A percentile compares a stretch with the other conserved stretches of the same genome.
These are phyloP conservation scores for Dendrophyllia cribrosa DNA, from an alignment of 64 coral and sea anemone genomes.

Conservation along the genomic window DNA sequence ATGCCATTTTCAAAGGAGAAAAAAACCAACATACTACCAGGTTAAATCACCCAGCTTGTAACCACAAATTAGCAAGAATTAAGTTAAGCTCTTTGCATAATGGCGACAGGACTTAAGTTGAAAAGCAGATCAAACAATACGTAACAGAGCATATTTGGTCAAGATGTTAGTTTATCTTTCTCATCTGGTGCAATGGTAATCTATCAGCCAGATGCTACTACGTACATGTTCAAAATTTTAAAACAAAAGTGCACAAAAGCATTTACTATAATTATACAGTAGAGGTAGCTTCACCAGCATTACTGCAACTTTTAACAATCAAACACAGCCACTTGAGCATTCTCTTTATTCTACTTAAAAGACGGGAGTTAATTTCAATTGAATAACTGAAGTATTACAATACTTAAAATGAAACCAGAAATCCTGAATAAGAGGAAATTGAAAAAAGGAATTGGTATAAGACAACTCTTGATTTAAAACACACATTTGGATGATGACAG, in stretches of 20 bases:
- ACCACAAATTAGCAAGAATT: not conserved
- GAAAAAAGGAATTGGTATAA: not conserved
- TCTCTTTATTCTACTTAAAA: too few species aligned
- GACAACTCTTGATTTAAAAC: not conserved
- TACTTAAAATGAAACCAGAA: not conserved
- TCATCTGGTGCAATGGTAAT: conserved; percentile 12
- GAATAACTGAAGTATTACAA: not conserved
- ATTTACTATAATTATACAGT: not conserved
- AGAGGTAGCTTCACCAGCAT: not conserved
- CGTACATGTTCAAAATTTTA: not conserved
- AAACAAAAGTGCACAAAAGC: not conserved
- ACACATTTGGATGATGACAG: conserved; percentile 27
- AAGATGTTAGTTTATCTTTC: conserved; percentile 17
- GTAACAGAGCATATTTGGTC: conserved; percentile 6
- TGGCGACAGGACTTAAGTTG: not conserved
- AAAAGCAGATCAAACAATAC: conserved; percentile 31
- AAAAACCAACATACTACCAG: not conserved
- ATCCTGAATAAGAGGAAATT: not conserved
- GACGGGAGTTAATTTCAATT: too few species aligned
- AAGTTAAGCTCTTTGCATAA: conserved; percentile 8
- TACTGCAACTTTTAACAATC: too few species aligned
- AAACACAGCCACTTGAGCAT: too few species aligned
- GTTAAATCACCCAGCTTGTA: not conserved
- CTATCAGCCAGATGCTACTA: conserved; percentile 9
- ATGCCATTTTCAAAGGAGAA: not conserved